phyloP scores from a whole-genome alignment of 2,797 vertebrate species.

The Petrocephalus schoutedeni region DNA sequence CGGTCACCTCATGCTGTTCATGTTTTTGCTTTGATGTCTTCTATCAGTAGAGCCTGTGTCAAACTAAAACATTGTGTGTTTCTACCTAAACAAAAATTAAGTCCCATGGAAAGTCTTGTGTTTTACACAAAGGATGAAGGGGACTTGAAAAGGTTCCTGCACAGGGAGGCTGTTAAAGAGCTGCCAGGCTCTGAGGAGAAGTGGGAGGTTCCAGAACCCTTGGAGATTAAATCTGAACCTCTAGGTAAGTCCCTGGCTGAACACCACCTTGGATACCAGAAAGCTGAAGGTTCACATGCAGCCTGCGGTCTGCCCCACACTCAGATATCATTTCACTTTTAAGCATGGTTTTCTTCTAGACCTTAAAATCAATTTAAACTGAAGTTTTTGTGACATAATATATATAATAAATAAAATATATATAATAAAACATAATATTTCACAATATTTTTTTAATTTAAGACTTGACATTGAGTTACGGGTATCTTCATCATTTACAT shows the following conservation, averaged over 20 bases:
- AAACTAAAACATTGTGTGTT: slow-evolving; percentile 3
- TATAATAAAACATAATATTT: background rate
- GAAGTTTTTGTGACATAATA: background rate
- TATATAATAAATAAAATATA: no score
- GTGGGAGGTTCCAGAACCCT: slow-evolving; percentile 65
- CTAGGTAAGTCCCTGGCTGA: slow-evolving; percentile 39
- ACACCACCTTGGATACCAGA: background rate
- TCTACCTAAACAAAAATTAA: background rate
- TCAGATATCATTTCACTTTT: background rate
- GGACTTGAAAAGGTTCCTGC: slow-evolving; percentile 52
- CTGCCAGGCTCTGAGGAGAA: slow-evolving; percentile 56
- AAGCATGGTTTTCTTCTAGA: background rate
- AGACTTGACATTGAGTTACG: background rate
- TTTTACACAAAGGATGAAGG: slow-evolving; percentile 43
- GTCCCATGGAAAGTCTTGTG: background rate
- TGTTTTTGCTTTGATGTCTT: background rate
- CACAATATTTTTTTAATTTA: background rate
- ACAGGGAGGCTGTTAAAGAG: slow-evolving; percentile 54
- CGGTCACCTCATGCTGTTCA: background rate
- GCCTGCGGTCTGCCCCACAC: background rate
- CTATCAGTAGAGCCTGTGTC: background rate
- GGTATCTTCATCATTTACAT: background rate
- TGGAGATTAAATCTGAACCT: slow-evolving; percentile 35
- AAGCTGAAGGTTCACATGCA: background rate
- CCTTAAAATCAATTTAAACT: background rate